phyloP scores from a whole-genome alignment of 2,113 vertebrate species.

The Austrofundulus limnaeus region DNA sequence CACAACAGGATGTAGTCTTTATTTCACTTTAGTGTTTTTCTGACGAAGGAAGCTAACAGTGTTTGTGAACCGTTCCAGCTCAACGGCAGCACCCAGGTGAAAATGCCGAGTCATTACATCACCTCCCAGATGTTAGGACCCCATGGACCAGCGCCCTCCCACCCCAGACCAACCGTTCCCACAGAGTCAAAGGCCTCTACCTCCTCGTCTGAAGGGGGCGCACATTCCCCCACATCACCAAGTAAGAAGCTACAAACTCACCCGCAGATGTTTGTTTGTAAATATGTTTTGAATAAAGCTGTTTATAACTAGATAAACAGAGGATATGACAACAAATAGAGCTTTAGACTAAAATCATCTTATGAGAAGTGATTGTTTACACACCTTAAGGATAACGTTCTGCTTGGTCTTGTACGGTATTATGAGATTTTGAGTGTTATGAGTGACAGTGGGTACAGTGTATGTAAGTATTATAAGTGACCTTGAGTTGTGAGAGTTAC shows the following conservation, averaged over 20 bases:
- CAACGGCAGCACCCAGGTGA: slow-evolving; percentile 93
- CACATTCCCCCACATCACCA: slow-evolving; percentile 88
- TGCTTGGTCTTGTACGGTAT: no score
- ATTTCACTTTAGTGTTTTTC: no score
- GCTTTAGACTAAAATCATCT: no score
- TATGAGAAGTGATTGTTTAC: no score
- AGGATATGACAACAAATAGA: no score
- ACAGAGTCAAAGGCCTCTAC: slow-evolving; percentile 89
- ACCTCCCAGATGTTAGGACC: slow-evolving; percentile 92
- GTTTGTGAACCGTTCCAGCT: slow-evolving; percentile 73
- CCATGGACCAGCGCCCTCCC: slow-evolving; percentile 67
- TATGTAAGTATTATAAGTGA: slow-evolving; percentile 9
- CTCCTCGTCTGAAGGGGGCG: slow-evolving; percentile 86
- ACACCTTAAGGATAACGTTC: no score
- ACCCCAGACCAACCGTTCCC: slow-evolving; percentile 85
- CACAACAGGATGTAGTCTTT: no score
- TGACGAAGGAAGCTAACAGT: not conserved
- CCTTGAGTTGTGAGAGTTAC: slow-evolving; percentile 9
- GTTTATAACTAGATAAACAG: no score
- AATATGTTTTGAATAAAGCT: no score
- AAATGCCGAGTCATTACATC: slow-evolving; percentile 92
- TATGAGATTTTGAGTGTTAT: no score
- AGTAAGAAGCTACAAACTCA: slow-evolving; percentile 78
- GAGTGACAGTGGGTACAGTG: no score
- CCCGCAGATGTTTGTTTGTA: not conserved